A percentile compares a stretch with the other conserved stretches of the same genome.
Conservation (phyloP, 35 echinoderm and acorn worm species). For the Hemicentrotus pulcherrimus region DNA sequence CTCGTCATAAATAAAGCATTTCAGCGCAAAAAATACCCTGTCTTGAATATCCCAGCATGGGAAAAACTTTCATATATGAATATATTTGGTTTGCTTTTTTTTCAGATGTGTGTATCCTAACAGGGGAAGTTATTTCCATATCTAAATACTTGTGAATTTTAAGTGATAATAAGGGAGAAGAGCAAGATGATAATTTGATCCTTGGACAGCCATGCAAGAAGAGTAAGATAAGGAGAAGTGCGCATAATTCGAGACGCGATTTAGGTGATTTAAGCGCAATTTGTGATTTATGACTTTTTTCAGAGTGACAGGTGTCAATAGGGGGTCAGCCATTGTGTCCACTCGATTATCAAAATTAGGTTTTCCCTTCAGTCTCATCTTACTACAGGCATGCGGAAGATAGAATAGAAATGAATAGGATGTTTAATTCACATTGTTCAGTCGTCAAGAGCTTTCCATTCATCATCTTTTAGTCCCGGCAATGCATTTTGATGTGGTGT, state of each 20-base stretch:
- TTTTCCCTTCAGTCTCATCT: neutral
- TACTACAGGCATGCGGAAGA: neutral
- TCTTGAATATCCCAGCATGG: no score
- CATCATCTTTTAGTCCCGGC: neutral
- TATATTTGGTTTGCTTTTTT: no score
- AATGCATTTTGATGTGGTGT: constrained; percentile 18
- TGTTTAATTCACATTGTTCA: constrained; percentile 2
- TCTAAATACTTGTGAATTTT: neutral
- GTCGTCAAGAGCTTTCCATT: neutral
- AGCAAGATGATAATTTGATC: neutral
- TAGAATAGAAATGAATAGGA: neutral
- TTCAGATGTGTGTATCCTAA: neutral
- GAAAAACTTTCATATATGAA: no score
- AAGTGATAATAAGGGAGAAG: neutral
- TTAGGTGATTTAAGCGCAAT: neutral
- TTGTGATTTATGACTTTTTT: neutral
- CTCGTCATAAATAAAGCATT: neutral
- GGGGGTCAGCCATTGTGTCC: constrained; percentile 7
- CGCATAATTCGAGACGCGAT: neutral
- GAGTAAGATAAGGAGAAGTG: neutral
- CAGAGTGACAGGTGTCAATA: neutral
- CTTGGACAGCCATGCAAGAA: neutral
- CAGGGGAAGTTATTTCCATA: neutral
- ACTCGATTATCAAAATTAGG: neutral
- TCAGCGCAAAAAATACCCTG: neutral